Percentiles rank a stretch among this genome's conserved stretches.
These are phyloP conservation scores for Junonia oenone DNA, from an alignment of 2,888 invertebrate species.

Conservation along the genomic window DNA sequence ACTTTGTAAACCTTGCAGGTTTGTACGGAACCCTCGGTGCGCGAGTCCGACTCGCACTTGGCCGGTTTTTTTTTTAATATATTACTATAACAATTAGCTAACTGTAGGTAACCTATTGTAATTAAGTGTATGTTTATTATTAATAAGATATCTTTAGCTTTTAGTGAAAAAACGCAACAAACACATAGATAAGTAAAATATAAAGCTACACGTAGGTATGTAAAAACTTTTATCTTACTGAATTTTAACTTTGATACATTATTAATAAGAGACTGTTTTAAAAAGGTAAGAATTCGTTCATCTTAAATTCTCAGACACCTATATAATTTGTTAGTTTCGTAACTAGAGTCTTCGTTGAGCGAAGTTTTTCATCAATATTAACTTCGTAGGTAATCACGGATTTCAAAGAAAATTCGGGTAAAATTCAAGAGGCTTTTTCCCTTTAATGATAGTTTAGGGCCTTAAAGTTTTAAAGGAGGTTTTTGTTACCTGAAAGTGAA, in stretches of 20 bases:
- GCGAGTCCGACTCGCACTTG: no score
- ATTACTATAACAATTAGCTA: no score
- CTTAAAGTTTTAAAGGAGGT: not conserved
- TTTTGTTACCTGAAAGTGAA: not conserved
- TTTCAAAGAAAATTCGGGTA: not conserved
- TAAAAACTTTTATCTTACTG: not conserved
- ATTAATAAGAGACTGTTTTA: not conserved
- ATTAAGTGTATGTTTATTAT: no score
- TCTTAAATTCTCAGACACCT: not conserved
- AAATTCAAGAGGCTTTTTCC: not conserved
- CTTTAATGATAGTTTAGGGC: not conserved
- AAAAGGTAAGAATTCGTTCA: constrained; percentile 5
- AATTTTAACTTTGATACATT: not conserved
- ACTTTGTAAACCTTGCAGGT: no score
- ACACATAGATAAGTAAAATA: not conserved
- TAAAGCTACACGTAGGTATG: not conserved
- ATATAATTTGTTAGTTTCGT: constrained; percentile 7
- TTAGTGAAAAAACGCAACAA: no score
- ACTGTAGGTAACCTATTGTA: no score
- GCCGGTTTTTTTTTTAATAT: no score
- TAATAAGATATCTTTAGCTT: no score
- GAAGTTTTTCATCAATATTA: constrained; percentile 9
- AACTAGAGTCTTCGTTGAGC: not conserved
- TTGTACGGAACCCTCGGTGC: no score
- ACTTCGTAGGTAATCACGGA: not conserved